Evolutionary conservation across 2,797 vertebrate genomes (phyloP), one percentile per base, ranked within the genome.

Genomic region (Liasis olivaceus): DNA sequence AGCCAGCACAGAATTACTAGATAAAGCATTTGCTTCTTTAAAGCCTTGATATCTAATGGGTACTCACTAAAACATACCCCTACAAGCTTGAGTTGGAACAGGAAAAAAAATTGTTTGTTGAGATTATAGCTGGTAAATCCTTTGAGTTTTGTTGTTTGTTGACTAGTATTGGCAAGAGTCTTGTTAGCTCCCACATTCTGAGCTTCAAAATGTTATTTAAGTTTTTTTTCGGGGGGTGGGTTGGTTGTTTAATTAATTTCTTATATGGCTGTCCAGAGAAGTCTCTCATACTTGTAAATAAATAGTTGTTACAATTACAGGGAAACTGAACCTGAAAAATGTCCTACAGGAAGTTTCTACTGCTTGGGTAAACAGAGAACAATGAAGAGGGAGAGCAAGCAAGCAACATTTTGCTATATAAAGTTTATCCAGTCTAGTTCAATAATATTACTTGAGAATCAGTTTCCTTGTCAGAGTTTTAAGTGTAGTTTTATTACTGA

Each of bases 391-490:
- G 58, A 11, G 13, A 51, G 20, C 51, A 62, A 66, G 28, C 26
- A 64, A 64, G 58, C 54, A 87, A 56, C 63, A 51, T 85, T 28
- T 90, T 31, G 28, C 42, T 20, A 69, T 36, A 28, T 54, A 42
- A 63, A 51, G 28, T 90, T 85, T 58, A 90, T 85, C 62, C 59
- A 84, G 62, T 63, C 77, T 64, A 7, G 26, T 54, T 60, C 85
- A 81, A 90, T 81, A 85, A 62, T 51, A 90, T 90, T 85, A 85
- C 64, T 64, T 85, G 42, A 85, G 60, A 28, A 64, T 64, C 90
- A 91, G 28, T 47, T 11, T 85, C 24, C 14, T 81, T 85, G 90
- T 31, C 47, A 60, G 17, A 31, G 17, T 85, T 62, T 63, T 85
- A 85, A 85, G 47, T 14, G 17, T 28, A 91, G 42, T 91, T 91